Conservation (phyloP, 2,113 vertebrate species). For the Aythya baeri region DNA sequence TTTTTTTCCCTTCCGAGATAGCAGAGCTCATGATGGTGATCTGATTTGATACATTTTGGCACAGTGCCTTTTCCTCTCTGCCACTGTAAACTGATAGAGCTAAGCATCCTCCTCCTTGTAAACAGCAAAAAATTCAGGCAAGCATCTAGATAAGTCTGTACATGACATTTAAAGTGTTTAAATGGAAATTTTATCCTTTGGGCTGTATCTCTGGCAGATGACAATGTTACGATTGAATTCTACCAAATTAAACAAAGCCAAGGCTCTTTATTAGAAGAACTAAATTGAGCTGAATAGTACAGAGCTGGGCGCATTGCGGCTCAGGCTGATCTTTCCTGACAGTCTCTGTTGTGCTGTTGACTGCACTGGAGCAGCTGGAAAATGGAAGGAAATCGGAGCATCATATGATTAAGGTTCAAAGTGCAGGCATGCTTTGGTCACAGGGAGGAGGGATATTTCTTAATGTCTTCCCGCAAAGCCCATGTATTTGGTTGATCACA, state of each 20-base stretch:
- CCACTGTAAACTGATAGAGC: background rate
- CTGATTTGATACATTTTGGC: slow-evolving; percentile 44
- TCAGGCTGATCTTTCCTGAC: background rate
- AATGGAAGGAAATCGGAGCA: background rate
- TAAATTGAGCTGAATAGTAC: background rate
- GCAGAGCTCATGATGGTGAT: slow-evolving; percentile 24
- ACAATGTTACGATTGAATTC: background rate
- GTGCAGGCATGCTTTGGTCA: background rate
- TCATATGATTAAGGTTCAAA: background rate
- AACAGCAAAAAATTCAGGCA: background rate
- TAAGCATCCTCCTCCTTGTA: background rate
- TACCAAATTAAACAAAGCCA: background rate
- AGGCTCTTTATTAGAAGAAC: background rate
- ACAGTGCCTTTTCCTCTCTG: background rate
- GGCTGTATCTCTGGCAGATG: background rate
- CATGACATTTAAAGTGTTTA: background rate
- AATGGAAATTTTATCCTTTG: background rate
- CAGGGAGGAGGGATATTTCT: background rate
- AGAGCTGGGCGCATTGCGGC: background rate
- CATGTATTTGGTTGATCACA: background rate
- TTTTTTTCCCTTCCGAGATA: slow-evolving; percentile 16
- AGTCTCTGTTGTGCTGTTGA: background rate
- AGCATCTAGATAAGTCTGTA: background rate
- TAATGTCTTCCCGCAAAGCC: background rate
- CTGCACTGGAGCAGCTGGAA: background rate